Conservation (phyloP, 1,140 invertebrate species). For the Brachionus koreanus region DNA sequence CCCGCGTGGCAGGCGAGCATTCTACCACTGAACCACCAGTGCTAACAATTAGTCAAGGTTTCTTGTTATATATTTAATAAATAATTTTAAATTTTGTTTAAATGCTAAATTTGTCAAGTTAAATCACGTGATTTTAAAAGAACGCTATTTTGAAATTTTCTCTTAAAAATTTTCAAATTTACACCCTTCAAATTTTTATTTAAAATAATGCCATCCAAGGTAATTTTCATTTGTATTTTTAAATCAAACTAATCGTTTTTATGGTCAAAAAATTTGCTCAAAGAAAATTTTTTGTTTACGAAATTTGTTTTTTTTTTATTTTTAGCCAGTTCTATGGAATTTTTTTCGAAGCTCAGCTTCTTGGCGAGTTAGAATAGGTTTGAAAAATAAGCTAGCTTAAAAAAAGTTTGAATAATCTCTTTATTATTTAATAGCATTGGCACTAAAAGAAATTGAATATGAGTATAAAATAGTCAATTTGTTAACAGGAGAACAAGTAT, state of each 20-base stretch:
- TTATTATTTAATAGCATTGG: conserved; percentile 63
- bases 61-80: too few relatives aligned
- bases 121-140: not conserved
- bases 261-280: too few relatives aligned
- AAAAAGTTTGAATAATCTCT: not conserved
- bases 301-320: not conserved
- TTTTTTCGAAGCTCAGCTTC: conserved; percentile 46
- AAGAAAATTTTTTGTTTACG: not conserved
- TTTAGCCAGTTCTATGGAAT: conserved; percentile 45
- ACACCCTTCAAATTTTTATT: not conserved
- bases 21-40: conserved; percentile 42
- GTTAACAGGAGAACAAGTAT: conserved; percentile 65
- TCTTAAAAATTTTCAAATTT: not conserved
- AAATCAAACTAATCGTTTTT: not conserved
- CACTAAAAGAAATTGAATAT: conserved; percentile 85
- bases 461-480: conserved; percentile 83
- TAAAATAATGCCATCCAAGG: not conserved
- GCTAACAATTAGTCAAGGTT: not conserved
- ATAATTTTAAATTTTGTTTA: not conserved
- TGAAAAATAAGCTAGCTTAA: not conserved
- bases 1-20: conserved; percentile 42
- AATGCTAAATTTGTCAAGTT: not conserved
- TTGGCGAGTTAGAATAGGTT: conserved; percentile 46
- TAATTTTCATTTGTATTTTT: not conserved
- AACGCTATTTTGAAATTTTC: not conserved